Percentiles rank a stretch among this genome's conserved stretches.
These are phyloP conservation scores for Pitangus sulphuratus DNA, from an alignment of 2,797 vertebrate genomes.

Conservation along the genomic window DNA sequence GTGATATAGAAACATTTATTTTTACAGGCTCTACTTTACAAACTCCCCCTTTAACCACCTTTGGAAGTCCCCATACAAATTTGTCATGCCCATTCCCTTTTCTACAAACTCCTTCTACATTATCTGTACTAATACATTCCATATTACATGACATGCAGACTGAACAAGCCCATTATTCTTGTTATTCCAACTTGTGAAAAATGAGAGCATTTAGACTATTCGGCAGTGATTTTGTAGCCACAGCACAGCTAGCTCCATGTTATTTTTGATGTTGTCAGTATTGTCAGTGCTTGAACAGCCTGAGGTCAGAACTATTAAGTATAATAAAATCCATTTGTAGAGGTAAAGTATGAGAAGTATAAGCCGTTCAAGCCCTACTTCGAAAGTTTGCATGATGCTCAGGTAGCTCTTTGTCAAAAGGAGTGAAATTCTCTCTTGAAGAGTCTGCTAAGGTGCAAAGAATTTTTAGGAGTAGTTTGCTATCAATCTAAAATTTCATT, in stretches of 20 bases:
- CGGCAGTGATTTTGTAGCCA: not conserved
- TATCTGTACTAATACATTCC: not conserved
- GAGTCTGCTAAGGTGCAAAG: not conserved
- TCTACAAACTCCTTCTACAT: not conserved
- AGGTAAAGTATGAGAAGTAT: not conserved
- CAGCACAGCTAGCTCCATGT: not conserved
- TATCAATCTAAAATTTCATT: not conserved
- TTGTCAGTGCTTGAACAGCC: not conserved
- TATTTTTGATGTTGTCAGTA: not conserved
- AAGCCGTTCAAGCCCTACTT: not conserved
- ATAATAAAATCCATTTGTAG: not conserved
- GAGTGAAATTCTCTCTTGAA: not conserved
- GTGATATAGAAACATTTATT: not conserved
- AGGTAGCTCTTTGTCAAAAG: not conserved
- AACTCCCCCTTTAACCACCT: not conserved
- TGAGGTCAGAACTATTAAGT: not conserved
- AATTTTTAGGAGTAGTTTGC: not conserved
- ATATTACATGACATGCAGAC: rapidly evolving
- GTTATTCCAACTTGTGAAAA: not conserved
- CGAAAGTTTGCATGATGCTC: not conserved
- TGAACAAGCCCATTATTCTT: not conserved
- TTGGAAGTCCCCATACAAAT: not conserved
- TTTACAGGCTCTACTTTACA: not conserved
- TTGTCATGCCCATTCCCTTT: not conserved
- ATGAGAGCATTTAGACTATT: not conserved